phyloP scores from a whole-genome alignment of 2,797 vertebrate species.

The Phoebastria nigripes region DNA sequence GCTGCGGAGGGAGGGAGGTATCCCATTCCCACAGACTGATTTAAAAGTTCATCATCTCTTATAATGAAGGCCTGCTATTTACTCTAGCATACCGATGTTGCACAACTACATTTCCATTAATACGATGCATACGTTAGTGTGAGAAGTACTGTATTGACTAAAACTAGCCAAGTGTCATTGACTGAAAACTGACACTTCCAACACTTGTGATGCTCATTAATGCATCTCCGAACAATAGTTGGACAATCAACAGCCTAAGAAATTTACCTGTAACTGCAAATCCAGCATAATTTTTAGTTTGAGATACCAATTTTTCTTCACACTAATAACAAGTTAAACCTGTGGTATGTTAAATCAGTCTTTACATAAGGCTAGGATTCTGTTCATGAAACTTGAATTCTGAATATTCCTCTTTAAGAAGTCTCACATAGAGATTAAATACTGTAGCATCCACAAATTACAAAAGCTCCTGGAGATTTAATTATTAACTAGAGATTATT shows the following conservation, averaged over 20 bases:
- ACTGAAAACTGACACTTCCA: background rate
- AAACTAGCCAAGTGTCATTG: background rate
- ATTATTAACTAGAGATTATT: slow-evolving; percentile 46
- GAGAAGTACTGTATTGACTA: background rate
- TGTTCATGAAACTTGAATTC: background rate
- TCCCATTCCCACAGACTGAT: background rate
- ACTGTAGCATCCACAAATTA: background rate
- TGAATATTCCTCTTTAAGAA: background rate
- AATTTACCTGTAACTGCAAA: background rate
- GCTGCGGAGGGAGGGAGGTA: background rate
- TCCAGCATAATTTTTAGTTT: background rate
- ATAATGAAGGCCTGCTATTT: background rate
- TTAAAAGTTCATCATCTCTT: background rate
- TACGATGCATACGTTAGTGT: background rate
- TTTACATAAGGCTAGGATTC: background rate
- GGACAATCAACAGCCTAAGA: background rate
- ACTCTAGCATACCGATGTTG: background rate
- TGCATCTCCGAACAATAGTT: background rate
- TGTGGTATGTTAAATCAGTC: background rate
- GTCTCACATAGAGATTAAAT: background rate
- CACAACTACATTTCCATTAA: background rate
- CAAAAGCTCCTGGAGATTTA: background rate
- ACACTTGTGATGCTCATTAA: background rate
- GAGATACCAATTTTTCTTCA: background rate
- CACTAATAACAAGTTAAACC: background rate